A percentile compares a stretch with the other conserved stretches of the same genome.
phyloP scores from a whole-genome alignment of 2,888 invertebrate species.

The Scelioninae gen. 1 region DNA sequence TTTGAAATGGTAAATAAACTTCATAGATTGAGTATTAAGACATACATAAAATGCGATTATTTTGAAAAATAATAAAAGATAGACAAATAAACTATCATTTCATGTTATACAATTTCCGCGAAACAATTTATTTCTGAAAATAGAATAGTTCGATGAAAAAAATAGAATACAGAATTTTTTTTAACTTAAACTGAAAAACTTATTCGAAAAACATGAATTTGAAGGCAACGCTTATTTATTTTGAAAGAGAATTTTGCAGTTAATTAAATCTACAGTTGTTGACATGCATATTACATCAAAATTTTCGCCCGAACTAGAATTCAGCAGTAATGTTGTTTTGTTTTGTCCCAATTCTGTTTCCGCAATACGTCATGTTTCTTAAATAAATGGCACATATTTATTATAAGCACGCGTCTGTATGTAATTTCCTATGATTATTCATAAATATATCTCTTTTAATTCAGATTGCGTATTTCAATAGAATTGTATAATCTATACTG shows the following conservation, averaged over 20 bases:
- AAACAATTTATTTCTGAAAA: too few relatives aligned
- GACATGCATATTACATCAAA: conserved; percentile 7
- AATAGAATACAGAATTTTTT: neutral
- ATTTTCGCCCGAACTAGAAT: neutral
- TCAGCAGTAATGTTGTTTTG: conserved; percentile 14
- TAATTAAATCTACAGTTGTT: neutral
- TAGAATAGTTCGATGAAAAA: neutral
- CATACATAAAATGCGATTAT: neutral
- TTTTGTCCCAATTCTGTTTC: conserved; percentile 2
- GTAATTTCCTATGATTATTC: conserved; percentile 5
- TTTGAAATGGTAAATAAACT: too few relatives aligned
- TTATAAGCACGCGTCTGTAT: conserved; percentile 14
- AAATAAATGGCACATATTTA: conserved; percentile 14
- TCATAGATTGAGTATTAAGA: too few relatives aligned
- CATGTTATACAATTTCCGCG: too few relatives aligned
- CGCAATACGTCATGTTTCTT: conserved; percentile 14
- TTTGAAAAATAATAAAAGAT: too few relatives aligned
- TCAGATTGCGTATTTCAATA: too few relatives aligned
- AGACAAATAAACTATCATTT: too few relatives aligned
- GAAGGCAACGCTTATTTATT: neutral
- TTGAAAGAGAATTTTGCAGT: neutral
- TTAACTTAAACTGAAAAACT: neutral
- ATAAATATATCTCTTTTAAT: too few relatives aligned
- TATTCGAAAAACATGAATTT: neutral
- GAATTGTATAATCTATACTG: too few relatives aligned